Base-by-base conservation (phyloP, 2,888 invertebrate species). In the Ophion slaviceki region DNA sequence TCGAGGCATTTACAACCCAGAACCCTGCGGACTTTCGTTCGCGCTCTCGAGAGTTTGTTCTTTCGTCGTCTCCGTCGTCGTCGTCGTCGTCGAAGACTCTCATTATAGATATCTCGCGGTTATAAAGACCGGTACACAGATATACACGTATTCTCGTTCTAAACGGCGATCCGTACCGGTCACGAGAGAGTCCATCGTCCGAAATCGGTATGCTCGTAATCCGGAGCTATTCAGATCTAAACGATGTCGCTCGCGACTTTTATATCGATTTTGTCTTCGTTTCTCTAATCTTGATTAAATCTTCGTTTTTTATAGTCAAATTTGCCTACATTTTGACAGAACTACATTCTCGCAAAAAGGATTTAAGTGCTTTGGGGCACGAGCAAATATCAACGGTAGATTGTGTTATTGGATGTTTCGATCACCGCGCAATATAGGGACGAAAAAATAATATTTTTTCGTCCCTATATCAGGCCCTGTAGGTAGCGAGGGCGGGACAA, bases 1-100 rank as follows among this genome's bases (percentile, higher is more conserved):
- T 45, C 86, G 71, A 86, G 86, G 86, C 86, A 86, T 86, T 84
- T 75, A 77, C 82, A 80, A 85, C 64, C 66, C 66, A 77, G 83
- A 75, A 64, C 81, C 82, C 76, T 45, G 82, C 74, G 74, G 80
- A 86, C 86, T 86, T 86, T 86, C 86, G 80, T 86, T 84, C 83
- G 80, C 80, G 80, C 85, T 77, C 78, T 45, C 66, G 81, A 81
- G 75, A 81, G 82, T 66, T 85, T 74, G 86, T 68, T 83, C 75
- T 77, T 77, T 80, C 78, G 17, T 70, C 70, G 70, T 71, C 68
- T 36, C 17, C 36, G 64, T 66, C 59, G 57, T 45, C 45, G 47
- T 53, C 70, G 70, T 70, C 77, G 66, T 45, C 47, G 45, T 47
- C 45, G 53, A 32, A 80, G 76, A 80, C 70, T 82, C 86, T 83